Base-by-base conservation (phyloP, 2,113 vertebrate species). In the Microtus oregoni region DNA sequence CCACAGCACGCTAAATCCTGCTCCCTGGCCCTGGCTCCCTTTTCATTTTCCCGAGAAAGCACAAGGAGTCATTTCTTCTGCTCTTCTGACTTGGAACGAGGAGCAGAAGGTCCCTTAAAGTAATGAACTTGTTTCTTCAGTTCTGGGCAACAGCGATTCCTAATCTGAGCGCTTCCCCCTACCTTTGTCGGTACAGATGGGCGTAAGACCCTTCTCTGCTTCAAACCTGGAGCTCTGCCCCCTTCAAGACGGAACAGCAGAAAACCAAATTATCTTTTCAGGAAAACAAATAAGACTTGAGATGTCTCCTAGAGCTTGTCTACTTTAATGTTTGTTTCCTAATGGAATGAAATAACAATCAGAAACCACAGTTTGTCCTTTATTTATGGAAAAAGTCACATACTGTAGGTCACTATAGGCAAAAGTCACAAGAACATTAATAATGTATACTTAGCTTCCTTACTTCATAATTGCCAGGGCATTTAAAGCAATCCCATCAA, bases 341-440 rank as follows among this genome's bases (percentile, higher is more conserved):
- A 75, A 77, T 89, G 83, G 91, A 94, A 77, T 91, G 83, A 93
- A 94, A 77, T 86, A 86, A n/a, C n/a, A n/a, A 68, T 38, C 92
- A 90, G 83, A 90, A 55, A 14, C 76, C 85, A 70, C 24, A 32
- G 77, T 76, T 94, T 85, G 44, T 85, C 63, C 76, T 92, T 63
- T 89, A 63, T 38, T 44, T 77, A 28, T 73, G 77, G 77, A 32
- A n/a, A 92, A 94, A 67, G 65, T 41, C 76, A 75, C 63, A 82
- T 63, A 35, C 68, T 52, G 28, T 78, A 87, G 79, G 14, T 55
- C 85, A 90, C 11, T 90, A 35, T 44, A 76, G 32, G 17, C 68
- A 58, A 68, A 94, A 55, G 4, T 79, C 87, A 32, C 41, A 11
- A 68, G 26, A 77, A 90, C 30, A 55, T 44, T 91, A 79, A 63